phyloP scores from a whole-genome alignment of 2,888 invertebrate species.

The Drosophila siamana region DNA sequence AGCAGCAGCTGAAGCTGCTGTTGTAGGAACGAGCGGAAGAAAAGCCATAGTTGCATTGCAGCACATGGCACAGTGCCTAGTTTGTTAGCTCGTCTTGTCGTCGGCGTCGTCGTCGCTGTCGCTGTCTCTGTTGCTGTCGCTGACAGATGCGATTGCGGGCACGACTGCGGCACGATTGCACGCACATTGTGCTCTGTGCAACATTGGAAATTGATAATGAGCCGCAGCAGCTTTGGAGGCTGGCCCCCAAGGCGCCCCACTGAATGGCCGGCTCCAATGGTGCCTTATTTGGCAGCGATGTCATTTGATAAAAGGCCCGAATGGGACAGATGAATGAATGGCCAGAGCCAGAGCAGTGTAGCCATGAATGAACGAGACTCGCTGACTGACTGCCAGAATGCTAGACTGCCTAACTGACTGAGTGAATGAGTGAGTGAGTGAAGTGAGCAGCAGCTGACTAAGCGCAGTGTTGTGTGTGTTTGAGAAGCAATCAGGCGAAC shows the following conservation, averaged over 20 bases:
- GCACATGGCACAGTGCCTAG: conserved; percentile 50
- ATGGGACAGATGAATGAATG: conserved; percentile 33
- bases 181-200: conserved; percentile 61
- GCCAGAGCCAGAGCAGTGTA: conserved; percentile 15
- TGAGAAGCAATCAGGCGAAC: conserved; percentile 71
- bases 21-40: not conserved
- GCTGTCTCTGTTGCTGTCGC: conserved; percentile 25
- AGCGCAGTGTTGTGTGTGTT: conserved; percentile 26
- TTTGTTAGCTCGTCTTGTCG: conserved; percentile 44
- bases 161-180: conserved; percentile 53
- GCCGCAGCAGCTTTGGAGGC: conserved; percentile 35
- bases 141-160: conserved; percentile 56
- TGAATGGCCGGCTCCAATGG: too few species aligned
- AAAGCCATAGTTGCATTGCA: too few species aligned
- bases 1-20: conserved; percentile 8
- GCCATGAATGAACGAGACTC: conserved; percentile 52
- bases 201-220: conserved; percentile 78
- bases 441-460: conserved; percentile 47
- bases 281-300: conserved; percentile 65
- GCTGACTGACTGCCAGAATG: conserved; percentile 28
- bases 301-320: conserved; percentile 50
- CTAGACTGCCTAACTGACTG: conserved; percentile 22
- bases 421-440: conserved; percentile 24
- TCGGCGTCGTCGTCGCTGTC: too few species aligned
- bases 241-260: conserved; percentile 9